Evolutionary conservation across 2,797 vertebrate species (phyloP), one percentile per base, ranked within the genome.

Genomic region (Linurgus olivaceus): DNA sequence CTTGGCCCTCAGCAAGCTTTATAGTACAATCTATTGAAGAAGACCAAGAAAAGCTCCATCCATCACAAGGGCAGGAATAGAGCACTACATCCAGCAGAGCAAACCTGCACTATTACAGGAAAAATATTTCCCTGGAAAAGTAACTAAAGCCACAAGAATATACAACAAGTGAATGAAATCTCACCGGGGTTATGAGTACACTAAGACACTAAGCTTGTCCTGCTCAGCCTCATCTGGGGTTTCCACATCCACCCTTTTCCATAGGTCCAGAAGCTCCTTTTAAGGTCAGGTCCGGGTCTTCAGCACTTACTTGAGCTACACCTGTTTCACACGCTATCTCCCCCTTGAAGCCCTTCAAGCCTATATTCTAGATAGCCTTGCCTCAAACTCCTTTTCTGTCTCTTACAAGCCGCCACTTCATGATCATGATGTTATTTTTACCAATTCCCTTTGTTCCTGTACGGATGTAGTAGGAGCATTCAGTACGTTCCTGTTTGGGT

Each of bases 281-380:
- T 65, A 45, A 55, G 17, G 10, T 35, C 50, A 65, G 9, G 9
- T 9, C 31, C 35, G 3, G 3, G 4, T 5, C 0, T n/a, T 40
- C 4, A 47, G 4, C 3, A 0, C 2, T 28, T 29, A 1, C 2
- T 18, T 25, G 2, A 31, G 7, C 2, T 15, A 1, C 10, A 7
- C 0, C 1, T 52, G 2, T 20, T 72, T 26, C 4, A 54, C 16
- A 14, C 3, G 3, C 2, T 47, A 2, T 14, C 3, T 76, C 29
- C 1, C 24, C 5, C 15, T 40, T 14, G 1, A 31, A 31, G 1
- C 6, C 3, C 8, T 61, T 44, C 23, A 45, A 57, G 3, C 3
- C 3, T 10, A 1, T 3, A 3, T 3, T 17, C 5, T 15, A 44
- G 26, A 7, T 4, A 55, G 6, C 26, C 7, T 45, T 21, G 11